Conservation (phyloP, 2,797 vertebrate genomes). For the Hemitrygon akajei region DNA sequence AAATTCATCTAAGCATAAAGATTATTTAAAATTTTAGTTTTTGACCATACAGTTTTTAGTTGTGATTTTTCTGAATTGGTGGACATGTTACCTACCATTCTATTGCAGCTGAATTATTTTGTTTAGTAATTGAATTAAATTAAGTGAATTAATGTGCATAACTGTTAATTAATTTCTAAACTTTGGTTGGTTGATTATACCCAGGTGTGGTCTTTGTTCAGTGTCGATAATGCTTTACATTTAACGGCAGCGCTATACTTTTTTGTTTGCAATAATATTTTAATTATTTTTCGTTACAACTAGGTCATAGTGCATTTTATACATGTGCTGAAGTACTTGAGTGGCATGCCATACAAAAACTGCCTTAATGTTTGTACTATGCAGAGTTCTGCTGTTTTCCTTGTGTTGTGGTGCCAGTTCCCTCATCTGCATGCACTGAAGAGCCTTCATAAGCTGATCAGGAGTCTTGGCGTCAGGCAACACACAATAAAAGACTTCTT, state of each 20-base stretch:
- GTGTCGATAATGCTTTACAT: background rate
- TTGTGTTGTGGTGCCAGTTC: background rate
- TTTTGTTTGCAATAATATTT: background rate
- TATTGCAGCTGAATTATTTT: background rate
- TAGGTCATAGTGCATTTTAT: background rate
- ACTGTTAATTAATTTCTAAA: background rate
- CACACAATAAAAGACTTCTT: background rate
- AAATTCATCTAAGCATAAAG: background rate
- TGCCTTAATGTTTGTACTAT: background rate
- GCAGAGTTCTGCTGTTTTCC: background rate
- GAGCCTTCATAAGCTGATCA: background rate
- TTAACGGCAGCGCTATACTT: background rate
- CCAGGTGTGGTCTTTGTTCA: background rate
- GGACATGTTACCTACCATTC: background rate
- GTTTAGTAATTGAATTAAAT: background rate
- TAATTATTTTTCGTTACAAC: background rate
- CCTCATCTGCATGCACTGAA: background rate
- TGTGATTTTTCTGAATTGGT: background rate
- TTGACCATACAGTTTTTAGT: background rate
- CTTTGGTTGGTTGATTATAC: background rate
- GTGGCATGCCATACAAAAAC: background rate
- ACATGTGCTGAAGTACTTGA: background rate
- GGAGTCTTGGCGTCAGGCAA: background rate
- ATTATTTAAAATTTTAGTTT: background rate
- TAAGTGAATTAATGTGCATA: background rate